phyloP scores from a whole-genome alignment of 2,888 invertebrate species.

The Scaptomyza flava region DNA sequence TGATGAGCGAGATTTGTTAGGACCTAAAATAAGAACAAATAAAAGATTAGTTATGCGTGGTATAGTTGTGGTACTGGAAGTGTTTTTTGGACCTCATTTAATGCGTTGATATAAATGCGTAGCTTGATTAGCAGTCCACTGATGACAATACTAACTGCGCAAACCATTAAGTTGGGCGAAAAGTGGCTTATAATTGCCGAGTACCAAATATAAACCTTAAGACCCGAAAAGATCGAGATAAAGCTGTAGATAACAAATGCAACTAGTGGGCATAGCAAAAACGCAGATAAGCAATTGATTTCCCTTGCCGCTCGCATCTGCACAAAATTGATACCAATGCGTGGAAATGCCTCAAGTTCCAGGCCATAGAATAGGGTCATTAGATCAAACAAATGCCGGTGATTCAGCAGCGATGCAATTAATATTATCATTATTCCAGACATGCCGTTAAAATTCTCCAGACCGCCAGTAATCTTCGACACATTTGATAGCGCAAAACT shows the following conservation, averaged over 20 bases:
- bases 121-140: conserved; percentile 64
- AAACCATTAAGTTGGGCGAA: conserved; percentile 75
- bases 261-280: conserved; percentile 37
- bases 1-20: conserved; percentile 81
- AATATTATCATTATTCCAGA: conserved; percentile 63
- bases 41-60: not conserved
- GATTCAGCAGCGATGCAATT: conserved; percentile 43
- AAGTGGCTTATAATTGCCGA: conserved; percentile 67
- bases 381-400: conserved; percentile 45
- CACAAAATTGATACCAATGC: conserved; percentile 66
- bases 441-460: conserved; percentile 76
- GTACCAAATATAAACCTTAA: conserved; percentile 32
- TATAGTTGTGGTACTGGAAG: rapidly evolving
- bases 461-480: conserved; percentile 64
- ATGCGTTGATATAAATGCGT: conserved; percentile 61
- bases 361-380: conserved; percentile 52
- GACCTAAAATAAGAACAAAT: conserved; percentile 65
- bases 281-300: conserved; percentile 44
- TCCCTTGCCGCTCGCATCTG: conserved; percentile 47
- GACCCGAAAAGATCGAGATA: conserved; percentile 43
- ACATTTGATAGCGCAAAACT: conserved; percentile 72
- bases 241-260: conserved; percentile 58
- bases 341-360: conserved; percentile 60
- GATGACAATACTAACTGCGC: conserved; percentile 66
- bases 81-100: conserved; percentile 70